phyloP scores from a whole-genome alignment of 2,888 invertebrate genomes.

The Agonopterix alstromeriana region DNA sequence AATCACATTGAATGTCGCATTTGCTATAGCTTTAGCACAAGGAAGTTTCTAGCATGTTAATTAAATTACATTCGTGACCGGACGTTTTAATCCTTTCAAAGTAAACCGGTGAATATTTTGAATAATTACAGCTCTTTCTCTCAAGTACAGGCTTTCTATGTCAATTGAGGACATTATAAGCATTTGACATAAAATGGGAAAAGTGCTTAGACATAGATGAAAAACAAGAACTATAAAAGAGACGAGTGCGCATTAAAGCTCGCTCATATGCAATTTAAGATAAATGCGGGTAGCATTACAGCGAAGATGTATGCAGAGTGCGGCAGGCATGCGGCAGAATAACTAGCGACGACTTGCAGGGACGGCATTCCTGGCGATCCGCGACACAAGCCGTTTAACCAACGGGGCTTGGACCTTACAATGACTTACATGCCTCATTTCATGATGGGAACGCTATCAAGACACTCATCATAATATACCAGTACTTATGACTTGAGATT shows the following conservation, averaged over 20 bases:
- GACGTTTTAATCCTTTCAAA: constrained; percentile 27
- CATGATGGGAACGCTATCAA: neutral
- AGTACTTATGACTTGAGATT: too few relatives aligned
- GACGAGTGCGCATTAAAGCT: neutral
- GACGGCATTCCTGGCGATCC: constrained; percentile 58
- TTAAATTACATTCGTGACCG: constrained; percentile 40
- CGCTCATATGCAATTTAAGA: constrained; percentile 1
- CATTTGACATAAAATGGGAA: too few relatives aligned
- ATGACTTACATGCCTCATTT: constrained; percentile 19
- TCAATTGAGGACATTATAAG: too few relatives aligned
- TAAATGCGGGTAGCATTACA: constrained; percentile 1
- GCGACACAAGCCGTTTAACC: constrained; percentile 30
- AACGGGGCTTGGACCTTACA: constrained; percentile 52
- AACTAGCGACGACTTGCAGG: constrained; percentile 37
- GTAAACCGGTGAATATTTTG: constrained; percentile 25
- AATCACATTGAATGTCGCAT: constrained; percentile 1
- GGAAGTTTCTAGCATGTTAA: constrained; percentile 29
- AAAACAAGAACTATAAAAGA: too few relatives aligned
- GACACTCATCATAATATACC: neutral
- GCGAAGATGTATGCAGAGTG: constrained; percentile 14
- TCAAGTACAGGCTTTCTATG: too few relatives aligned
- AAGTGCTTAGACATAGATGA: too few relatives aligned
- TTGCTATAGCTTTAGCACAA: constrained; percentile 18
- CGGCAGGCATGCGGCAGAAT: constrained; percentile 36
- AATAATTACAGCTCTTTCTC: constrained; percentile 18